Evolutionary conservation across 2,797 vertebrate species (phyloP), one percentile per base, ranked within the genome.

Genomic region (Thaleichthys pacificus): DNA sequence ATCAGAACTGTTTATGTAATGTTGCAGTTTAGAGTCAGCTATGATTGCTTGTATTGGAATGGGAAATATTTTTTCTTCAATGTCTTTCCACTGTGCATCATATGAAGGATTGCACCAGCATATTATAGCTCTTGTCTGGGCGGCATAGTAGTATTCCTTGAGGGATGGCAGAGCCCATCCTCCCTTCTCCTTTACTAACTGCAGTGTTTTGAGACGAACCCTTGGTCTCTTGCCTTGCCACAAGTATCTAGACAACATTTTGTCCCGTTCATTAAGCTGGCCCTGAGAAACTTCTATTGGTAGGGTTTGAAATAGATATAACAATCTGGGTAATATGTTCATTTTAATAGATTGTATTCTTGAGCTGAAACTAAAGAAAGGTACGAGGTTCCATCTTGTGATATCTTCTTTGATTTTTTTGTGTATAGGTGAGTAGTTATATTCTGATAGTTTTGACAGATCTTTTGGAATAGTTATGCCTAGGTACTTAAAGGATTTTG

Each of bases 191-290:
- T 68, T 63, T 0, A 54, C 4, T 11, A 73, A 35, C 9, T 74
- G 65, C 0, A 66, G 14, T 19, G 60, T 78, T 61, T 71, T 68
- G n/a, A 68, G 38, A 3, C 32, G 1, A 8, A 35, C 22, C 11
- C 68, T 57, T 2, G 67, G 49, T 21, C 56, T 73, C 35, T 70
- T 70, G 42, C 70, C 9, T 56, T 68, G 42, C 71, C 69, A 76
- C 19, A 71, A 65, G 17, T 74, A 75, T 5, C 66, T 71, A 0
- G 24, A 75, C 8, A 75, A 3, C 1, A 69, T 68, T 62, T 79
- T 72, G 3, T 74, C 72, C 71, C 77, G 77, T 49, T 72, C 63
- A 7, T 61, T 72, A 15, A 74, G 72, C 61, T 79, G 74, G 0
- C 24, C 61, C 64, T 72, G 72, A 3, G 49, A 8, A 1, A 78